Evolutionary conservation across 2,113 vertebrate genomes (phyloP).

Genomic region (Saccopteryx bilineata): DNA sequence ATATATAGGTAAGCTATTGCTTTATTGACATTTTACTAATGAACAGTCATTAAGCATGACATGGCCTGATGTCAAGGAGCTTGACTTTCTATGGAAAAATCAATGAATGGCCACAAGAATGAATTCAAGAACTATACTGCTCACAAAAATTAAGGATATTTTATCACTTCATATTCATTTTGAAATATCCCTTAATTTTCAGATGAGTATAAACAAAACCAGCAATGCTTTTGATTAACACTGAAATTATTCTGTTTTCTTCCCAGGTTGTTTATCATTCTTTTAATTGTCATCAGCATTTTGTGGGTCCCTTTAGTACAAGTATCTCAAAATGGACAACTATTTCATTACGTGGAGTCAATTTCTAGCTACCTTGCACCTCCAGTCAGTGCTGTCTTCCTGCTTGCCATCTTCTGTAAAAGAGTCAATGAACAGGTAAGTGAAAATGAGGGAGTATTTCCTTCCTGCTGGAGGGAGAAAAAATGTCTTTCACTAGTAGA

Average conservation of each 20-base stretch:
- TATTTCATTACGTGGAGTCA: slow-evolving; percentile 93
- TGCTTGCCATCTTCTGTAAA: slow-evolving; percentile 92
- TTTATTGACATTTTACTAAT: neutral
- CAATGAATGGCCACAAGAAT: neutral
- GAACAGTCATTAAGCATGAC: neutral
- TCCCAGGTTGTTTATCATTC: slow-evolving; percentile 90
- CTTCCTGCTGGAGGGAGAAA: neutral
- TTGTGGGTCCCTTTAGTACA: slow-evolving; percentile 93
- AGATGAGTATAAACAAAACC: no score
- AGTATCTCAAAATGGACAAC: slow-evolving; percentile 91
- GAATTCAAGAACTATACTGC: neutral
- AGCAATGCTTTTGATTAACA: neutral
- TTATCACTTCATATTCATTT: no score
- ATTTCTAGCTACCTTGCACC: slow-evolving; percentile 93
- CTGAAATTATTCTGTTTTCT: slow-evolving; percentile 9
- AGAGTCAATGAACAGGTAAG: slow-evolving; percentile 92
- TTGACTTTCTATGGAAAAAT: slow-evolving; percentile 17
- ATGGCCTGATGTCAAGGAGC: neutral
- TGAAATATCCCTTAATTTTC: no score
- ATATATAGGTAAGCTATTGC: neutral
- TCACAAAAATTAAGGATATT: no score
- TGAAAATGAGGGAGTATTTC: neutral
- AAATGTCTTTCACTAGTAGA: neutral
- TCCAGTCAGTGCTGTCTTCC: slow-evolving; percentile 92
- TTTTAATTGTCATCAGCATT: slow-evolving; percentile 91